Conservation (phyloP, 2,113 vertebrate species). For the Callorhinus ursinus region DNA sequence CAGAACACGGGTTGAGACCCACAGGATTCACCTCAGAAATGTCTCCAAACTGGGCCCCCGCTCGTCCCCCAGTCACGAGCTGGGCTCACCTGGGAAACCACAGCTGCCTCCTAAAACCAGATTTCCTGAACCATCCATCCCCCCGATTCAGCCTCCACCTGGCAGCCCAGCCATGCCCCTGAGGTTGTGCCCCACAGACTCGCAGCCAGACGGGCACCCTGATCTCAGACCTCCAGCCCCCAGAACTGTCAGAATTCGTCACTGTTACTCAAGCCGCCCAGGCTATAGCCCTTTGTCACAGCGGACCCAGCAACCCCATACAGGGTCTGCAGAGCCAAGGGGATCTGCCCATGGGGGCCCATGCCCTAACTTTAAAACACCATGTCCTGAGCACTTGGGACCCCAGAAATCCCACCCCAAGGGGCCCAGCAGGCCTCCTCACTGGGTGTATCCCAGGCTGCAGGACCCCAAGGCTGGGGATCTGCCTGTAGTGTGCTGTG, state of each 20-base stretch:
- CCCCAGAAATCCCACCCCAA: neutral
- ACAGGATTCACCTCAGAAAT: neutral
- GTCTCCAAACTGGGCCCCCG: neutral
- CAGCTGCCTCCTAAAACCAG: too few relatives aligned
- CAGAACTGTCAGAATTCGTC: neutral
- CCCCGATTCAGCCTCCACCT: neutral
- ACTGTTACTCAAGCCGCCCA: rapidly evolving
- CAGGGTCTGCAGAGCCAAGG: neutral
- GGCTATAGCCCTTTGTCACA: neutral
- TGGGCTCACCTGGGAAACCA: neutral
- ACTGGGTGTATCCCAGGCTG: rapidly evolving
- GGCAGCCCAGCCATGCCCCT: neutral
- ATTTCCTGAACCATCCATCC: neutral
- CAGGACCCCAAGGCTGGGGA: neutral
- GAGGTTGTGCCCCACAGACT: too few relatives aligned
- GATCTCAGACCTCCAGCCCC: neutral
- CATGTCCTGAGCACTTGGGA: too few relatives aligned
- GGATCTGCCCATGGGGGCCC: too few relatives aligned
- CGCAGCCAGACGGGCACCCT: neutral
- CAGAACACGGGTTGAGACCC: neutral
- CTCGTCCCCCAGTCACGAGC: rapidly evolving
- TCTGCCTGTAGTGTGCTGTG: rapidly evolving
- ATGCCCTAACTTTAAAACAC: neutral
- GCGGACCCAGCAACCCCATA: neutral
- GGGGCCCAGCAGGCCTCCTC: neutral